Base-by-base conservation (phyloP, 2,113 vertebrate species). In the Morone chrysops region DNA sequence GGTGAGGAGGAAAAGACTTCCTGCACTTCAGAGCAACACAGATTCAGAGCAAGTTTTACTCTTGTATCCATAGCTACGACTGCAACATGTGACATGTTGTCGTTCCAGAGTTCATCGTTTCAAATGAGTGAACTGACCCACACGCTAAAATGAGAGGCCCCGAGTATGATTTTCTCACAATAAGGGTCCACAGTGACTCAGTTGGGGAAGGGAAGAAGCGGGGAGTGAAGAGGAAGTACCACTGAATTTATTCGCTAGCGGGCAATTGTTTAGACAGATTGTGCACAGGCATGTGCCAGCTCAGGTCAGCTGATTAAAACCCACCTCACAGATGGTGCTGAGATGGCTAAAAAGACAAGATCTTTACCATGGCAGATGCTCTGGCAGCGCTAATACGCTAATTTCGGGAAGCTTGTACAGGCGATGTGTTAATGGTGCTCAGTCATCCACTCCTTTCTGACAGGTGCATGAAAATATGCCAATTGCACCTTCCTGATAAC, bases 281-380 rank as follows among this genome's bases (percentile, higher is more conserved):
- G 38, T 38, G 51, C 9, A 22, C 6, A 75, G 71, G 76, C 54
- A 13, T 73, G 72, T 70, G 85, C 25, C 70, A 18, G 20, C 20
- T 82, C 54, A 38, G 53, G n/a, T 82, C 74, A 81, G 71, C 84
- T 78, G 62, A 87, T 89, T 88, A 74, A 88, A 87, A 50, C 40
- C 51, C 74, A 63, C 62, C 40, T 78, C 78, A 81, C 89, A 91
- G 85, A 92, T 88, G 88, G 87, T 10, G 16, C 62, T 9, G 8
- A 70, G 53, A 74, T 72, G 68, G 72, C 43, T 83, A 62, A 82
- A 62, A 69, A 87, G 66, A 50, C 40, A 17, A 60, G 61, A 88
- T 72, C 78, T 82, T 73, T 56, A 69, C 31, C 8, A 4, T 8
- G 22, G 51, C 87, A 91, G 81, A 90, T 85, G 87, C 87, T 87